Evolutionary conservation across 2,113 vertebrate genomes (phyloP).

Genomic region (Mustelus asterias): DNA sequence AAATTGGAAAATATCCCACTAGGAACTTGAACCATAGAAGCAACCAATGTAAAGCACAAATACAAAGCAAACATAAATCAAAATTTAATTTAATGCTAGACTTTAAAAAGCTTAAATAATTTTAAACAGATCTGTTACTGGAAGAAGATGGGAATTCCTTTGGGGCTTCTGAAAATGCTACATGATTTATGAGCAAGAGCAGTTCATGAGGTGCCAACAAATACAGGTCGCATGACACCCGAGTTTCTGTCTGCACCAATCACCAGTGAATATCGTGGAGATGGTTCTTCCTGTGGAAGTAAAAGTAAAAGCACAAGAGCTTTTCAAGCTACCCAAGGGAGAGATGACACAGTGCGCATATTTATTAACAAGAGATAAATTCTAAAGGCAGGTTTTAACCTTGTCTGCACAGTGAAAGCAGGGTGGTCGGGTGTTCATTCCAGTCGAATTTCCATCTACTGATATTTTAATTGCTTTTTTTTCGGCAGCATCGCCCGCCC

Average conservation of each 20-base stretch:
- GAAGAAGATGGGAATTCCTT: background rate
- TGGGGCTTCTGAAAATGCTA: background rate
- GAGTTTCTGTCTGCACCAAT: background rate
- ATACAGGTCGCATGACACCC: background rate
- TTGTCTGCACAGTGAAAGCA: background rate
- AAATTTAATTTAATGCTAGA: too few relatives aligned
- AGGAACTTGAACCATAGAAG: background rate
- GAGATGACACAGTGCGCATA: background rate
- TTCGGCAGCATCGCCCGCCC: background rate
- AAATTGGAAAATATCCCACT: background rate
- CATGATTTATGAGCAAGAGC: background rate
- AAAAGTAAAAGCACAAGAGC: background rate
- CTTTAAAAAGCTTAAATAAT: background rate
- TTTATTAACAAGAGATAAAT: background rate
- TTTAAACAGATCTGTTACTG: background rate
- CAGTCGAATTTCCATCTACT: background rate
- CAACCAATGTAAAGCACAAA: background rate
- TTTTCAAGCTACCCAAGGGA: too few relatives aligned
- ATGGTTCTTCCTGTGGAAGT: background rate
- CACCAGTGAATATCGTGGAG: background rate
- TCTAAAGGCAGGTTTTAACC: background rate
- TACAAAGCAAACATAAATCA: background rate
- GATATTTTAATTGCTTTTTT: background rate
- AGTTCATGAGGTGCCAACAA: background rate
- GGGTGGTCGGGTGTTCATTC: background rate